Base-by-base conservation (phyloP, 2,113 vertebrate genomes). In the Agapornis roseicollis region DNA sequence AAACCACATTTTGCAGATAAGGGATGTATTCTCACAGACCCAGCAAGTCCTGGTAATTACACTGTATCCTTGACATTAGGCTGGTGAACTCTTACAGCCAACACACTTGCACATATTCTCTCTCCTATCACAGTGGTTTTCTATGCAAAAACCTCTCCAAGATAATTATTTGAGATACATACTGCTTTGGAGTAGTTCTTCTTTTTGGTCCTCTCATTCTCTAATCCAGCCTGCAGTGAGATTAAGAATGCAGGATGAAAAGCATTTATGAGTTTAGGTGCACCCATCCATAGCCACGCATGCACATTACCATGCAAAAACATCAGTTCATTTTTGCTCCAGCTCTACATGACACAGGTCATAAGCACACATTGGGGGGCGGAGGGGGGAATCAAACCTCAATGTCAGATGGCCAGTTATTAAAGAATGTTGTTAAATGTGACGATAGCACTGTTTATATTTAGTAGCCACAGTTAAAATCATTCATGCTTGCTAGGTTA, bases 171-270 rank as follows among this genome's bases (percentile, higher is more conserved):
- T 7, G 33, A 68, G 61, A 92, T 65, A 88, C 90, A 81, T 98
- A 98, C 98, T 50, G 97, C 97, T 97, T 73, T 97, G 71, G 97
- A 98, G 88, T 94, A 92, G 89, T 81, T 98, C 95, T 98, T 98
- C 97, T 98, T 98, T 97, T 97, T 98, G 92, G 89, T 88, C 97
- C 98, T 98, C 96, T 98, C 98, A 90, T 96, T 98, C 69, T 94
- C 96, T 44, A 94, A 95, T 66, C 89, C 87, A 79, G 96, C 96
- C 97, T 98, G 97, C 66, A 91, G 96, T 78, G 18, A 73, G 37
- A 73, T 92, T 76, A 91, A 93, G 93, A 96, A 95, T 0, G 55
- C 3, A 55, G 74, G 90, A 78, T 56, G 81, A 93, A 86, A 91
- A 91, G 80, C 56, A 68, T 44, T 69, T 81, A 3, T 11, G 53